Evolutionary conservation across 2,113 vertebrate genomes (phyloP).

Genomic region (Oreotrochilus melanogaster): DNA sequence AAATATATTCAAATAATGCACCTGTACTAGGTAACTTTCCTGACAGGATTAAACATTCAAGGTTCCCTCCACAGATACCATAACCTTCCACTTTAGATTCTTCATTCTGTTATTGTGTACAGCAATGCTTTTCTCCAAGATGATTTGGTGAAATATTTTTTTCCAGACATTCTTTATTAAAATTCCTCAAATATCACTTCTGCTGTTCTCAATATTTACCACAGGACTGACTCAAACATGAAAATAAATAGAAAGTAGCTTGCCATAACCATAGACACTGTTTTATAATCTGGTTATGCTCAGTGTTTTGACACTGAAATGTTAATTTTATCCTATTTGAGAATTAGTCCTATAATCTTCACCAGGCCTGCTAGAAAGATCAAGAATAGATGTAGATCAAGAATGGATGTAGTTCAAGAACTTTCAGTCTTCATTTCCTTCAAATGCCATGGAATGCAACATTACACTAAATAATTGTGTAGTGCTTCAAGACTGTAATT

Average conservation of each 20-base stretch:
- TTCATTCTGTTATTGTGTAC: not conserved
- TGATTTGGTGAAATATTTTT: not conserved
- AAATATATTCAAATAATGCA: not conserved
- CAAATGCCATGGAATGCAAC: not conserved
- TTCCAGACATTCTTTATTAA: not conserved
- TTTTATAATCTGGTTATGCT: not conserved
- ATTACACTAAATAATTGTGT: not conserved
- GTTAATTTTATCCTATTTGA: not conserved
- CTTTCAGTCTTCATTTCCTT: not conserved
- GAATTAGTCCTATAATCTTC: not conserved
- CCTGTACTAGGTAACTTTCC: not conserved
- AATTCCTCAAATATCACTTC: not conserved
- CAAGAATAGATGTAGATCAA: not conserved
- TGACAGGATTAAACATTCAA: not conserved
- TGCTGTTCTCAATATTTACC: not conserved
- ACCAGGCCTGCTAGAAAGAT: not conserved
- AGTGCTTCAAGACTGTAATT: not conserved
- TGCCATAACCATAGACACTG: not conserved
- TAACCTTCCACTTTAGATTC: not conserved
- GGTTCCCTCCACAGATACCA: not conserved
- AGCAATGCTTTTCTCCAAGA: not conserved
- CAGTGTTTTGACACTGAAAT: not conserved
- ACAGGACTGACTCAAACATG: not conserved
- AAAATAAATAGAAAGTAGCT: not conserved
- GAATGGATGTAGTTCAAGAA: not conserved